These are phyloP conservation scores for Nemopilema nomurai DNA, from an alignment of 30 jellyfish, hydroid and myxozoan genomes.

Conservation along the genomic window DNA sequence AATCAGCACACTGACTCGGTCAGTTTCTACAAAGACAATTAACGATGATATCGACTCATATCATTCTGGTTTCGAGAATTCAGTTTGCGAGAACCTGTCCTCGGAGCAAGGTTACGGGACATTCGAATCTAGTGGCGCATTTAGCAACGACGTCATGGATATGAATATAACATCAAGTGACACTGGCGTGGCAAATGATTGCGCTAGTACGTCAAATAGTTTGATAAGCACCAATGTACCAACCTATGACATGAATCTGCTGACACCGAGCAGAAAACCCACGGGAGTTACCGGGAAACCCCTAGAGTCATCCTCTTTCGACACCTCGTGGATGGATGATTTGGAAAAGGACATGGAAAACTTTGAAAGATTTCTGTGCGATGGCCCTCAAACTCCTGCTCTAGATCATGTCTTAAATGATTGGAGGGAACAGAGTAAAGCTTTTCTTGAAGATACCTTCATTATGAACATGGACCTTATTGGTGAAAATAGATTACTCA, in stretches of 20 bases:
- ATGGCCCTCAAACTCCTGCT: not conserved
- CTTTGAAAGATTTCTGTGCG: not conserved
- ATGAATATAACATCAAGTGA: slow-evolving; percentile 57
- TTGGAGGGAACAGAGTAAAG: not conserved
- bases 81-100: slow-evolving; percentile 34
- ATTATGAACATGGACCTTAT: slow-evolving; percentile 23
- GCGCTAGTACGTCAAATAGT: not conserved
- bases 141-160: slow-evolving; percentile 53
- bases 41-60: slow-evolving; percentile 49
- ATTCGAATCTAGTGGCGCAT: slow-evolving; percentile 53
- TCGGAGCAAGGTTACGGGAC: slow-evolving; percentile 70
- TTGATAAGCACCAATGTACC: slow-evolving; percentile 39
- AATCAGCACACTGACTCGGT: slow-evolving; percentile 62
- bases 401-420: not conserved
- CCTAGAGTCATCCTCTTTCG: slow-evolving; percentile 24
- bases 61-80: slow-evolving; percentile 27
- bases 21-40: slow-evolving; percentile 54
- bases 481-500: not conserved
- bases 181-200: slow-evolving; percentile 23
- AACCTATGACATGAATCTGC: slow-evolving; percentile 49
- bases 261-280: slow-evolving; percentile 62
- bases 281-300: slow-evolving; percentile 10
- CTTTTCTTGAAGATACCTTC: not conserved
- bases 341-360: slow-evolving; percentile 5
- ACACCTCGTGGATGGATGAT: slow-evolving; percentile 40